Evolutionary conservation across 35 echinoderm and acorn worm species (phyloP).

Genomic region (Diadema setosum): DNA sequence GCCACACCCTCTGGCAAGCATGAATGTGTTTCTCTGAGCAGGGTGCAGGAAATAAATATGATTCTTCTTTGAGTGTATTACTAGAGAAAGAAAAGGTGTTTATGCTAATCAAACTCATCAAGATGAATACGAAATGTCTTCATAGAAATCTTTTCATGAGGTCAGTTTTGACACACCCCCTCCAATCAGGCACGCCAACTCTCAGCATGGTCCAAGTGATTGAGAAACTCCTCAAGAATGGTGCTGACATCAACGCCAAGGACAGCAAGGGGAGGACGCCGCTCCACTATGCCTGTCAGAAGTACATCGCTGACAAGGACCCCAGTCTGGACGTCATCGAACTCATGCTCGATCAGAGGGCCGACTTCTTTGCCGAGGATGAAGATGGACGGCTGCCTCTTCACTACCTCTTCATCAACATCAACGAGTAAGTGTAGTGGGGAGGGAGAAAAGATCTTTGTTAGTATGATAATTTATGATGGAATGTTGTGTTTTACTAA

Average conservation of each 20-base stretch:
- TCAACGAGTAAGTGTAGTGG: conserved; percentile 48
- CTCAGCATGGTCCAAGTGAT: conserved; percentile 18
- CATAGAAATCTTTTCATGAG: no score
- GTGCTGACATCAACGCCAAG: conserved; percentile 43
- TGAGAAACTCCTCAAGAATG: conserved; percentile 1
- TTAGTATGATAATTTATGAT: neutral
- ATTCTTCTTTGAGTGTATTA: no score
- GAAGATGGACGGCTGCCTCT: conserved; percentile 74
- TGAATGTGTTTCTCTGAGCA: no score
- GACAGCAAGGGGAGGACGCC: conserved; percentile 68
- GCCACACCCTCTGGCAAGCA: no score
- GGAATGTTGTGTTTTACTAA: neutral
- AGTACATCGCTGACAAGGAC: conserved; percentile 47
- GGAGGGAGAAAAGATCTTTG: no score
- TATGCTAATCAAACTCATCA: no score
- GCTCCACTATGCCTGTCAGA: conserved; percentile 78
- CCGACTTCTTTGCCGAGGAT: conserved; percentile 70
- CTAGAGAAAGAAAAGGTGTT: no score
- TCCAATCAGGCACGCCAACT: neutral
- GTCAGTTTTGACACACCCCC: neutral
- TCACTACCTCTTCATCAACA: conserved; percentile 93
- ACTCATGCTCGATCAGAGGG: conserved; percentile 64
- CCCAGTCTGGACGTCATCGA: conserved; percentile 71
- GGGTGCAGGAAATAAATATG: no score
- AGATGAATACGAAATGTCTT: no score